Conservation (phyloP, 37 sponge, comb jelly and placozoan species). For the Haliclona indistincta region DNA sequence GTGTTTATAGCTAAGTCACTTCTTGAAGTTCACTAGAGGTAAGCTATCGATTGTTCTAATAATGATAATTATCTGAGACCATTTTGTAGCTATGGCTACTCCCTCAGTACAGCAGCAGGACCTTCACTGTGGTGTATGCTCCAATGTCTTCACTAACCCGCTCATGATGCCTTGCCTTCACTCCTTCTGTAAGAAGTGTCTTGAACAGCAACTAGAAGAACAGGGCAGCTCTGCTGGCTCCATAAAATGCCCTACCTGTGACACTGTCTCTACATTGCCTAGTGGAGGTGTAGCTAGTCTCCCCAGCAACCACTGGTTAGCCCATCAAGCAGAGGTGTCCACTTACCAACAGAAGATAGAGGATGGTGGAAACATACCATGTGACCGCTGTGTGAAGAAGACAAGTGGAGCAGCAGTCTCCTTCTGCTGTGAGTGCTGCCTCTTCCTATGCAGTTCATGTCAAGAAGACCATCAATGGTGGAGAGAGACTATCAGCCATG, state of each 20-base stretch:
- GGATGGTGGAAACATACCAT: background rate
- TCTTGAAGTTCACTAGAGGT: too few species aligned
- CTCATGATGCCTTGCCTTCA: slow-evolving; percentile 52
- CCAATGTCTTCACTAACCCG: slow-evolving; percentile 37
- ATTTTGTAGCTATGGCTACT: too few species aligned
- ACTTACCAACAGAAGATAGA: slow-evolving; percentile 25
- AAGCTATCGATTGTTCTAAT: too few species aligned
- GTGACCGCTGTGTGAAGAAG: slow-evolving; percentile 37
- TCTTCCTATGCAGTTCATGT: slow-evolving; percentile 50
- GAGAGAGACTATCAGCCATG: slow-evolving; percentile 28
- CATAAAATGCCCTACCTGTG: slow-evolving; percentile 47
- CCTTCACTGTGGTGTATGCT: too few species aligned
- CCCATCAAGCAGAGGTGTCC: slow-evolving; percentile 39
- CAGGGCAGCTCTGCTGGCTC: background rate
- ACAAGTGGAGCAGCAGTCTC: slow-evolving; percentile 27
- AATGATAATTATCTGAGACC: too few species aligned
- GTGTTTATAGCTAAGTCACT: too few species aligned
- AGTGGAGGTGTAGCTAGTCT: slow-evolving; percentile 9
- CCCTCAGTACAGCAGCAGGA: too few species aligned
- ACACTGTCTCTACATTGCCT: too few species aligned
- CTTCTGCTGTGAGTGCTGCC: slow-evolving; percentile 45
- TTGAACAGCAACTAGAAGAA: slow-evolving; percentile 14
- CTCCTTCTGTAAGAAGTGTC: slow-evolving; percentile 48
- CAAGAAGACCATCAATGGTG: slow-evolving; percentile 22
- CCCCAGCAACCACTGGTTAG: slow-evolving; percentile 20